Percentiles rank a stretch among this genome's conserved stretches.
Conservation (phyloP, 2,113 vertebrate species). For the Amphiprion ocellaris region DNA sequence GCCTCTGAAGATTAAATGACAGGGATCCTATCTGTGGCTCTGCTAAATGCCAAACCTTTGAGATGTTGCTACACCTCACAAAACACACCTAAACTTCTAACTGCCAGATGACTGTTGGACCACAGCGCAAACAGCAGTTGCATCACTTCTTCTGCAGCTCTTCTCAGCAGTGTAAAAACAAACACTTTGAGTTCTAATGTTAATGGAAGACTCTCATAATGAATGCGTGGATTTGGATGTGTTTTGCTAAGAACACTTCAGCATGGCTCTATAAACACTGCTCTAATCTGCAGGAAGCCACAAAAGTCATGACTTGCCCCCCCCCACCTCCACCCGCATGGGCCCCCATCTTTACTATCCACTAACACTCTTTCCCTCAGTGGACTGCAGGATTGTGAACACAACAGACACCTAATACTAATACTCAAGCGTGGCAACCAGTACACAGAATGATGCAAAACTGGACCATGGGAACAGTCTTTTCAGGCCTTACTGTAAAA, state of each 20-base stretch:
- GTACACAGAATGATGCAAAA: conserved; percentile 34
- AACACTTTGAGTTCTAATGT: conserved; percentile 29
- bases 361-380: conserved; percentile 20
- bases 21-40: conserved; percentile 15
- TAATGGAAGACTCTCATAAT: conserved; percentile 62
- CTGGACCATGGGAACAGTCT: conserved; percentile 68
- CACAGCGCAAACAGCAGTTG: conserved; percentile 40
- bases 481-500: conserved; percentile 65
- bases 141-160: conserved; percentile 37
- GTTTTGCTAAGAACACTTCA: conserved; percentile 76
- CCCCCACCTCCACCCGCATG: not conserved
- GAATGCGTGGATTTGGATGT: conserved; percentile 63
- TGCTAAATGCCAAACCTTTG: conserved; percentile 13
- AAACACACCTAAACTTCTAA: conserved; percentile 1
- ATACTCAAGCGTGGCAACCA: conserved; percentile 41
- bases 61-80: not conserved
- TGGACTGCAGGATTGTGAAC: conserved; percentile 38
- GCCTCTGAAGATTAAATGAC: conserved; percentile 66
- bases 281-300: conserved; percentile 82
- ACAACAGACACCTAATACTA: conserved; percentile 55
- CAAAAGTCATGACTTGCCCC: conserved; percentile 64
- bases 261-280: conserved; percentile 77
- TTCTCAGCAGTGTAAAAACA: conserved; percentile 7
- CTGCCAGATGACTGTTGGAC: conserved; percentile 36
- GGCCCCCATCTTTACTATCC: conserved; percentile 37